These are phyloP conservation scores for Dicentrarchus labrax DNA, from an alignment of 2,113 vertebrate species.

Conservation along the genomic window DNA sequence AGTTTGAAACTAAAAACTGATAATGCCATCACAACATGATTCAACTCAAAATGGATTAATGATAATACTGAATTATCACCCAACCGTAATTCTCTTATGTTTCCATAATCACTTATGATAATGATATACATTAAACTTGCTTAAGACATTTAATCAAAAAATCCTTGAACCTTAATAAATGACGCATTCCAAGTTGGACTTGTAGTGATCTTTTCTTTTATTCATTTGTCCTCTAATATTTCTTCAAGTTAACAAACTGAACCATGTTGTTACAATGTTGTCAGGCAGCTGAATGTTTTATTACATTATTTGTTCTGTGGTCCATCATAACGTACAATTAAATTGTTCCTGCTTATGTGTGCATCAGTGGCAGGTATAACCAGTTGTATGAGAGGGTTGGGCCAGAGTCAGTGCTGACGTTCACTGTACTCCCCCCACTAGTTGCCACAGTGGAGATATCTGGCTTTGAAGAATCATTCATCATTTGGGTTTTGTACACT, in stretches of 20 bases:
- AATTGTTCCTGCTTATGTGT: background rate
- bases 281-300: background rate
- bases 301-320: background rate
- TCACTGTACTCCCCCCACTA: background rate
- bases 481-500: background rate
- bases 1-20: background rate
- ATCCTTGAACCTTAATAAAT: no score
- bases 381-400: background rate
- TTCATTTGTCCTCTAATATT: background rate
- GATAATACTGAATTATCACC: background rate
- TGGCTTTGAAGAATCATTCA: background rate
- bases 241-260: background rate
- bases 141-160: background rate
- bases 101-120: background rate
- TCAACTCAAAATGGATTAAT: background rate
- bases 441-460: background rate
- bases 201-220: background rate
- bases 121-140: background rate
- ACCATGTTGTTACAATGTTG: background rate
- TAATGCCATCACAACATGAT: background rate
- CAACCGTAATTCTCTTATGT: background rate
- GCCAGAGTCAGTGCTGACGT: background rate
- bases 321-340: rapidly evolving
- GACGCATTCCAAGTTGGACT: no score
- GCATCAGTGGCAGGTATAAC: conserved; percentile 8